Evolutionary conservation across 2,797 vertebrate species (phyloP).

Genomic region (Microtus agrestis): DNA sequence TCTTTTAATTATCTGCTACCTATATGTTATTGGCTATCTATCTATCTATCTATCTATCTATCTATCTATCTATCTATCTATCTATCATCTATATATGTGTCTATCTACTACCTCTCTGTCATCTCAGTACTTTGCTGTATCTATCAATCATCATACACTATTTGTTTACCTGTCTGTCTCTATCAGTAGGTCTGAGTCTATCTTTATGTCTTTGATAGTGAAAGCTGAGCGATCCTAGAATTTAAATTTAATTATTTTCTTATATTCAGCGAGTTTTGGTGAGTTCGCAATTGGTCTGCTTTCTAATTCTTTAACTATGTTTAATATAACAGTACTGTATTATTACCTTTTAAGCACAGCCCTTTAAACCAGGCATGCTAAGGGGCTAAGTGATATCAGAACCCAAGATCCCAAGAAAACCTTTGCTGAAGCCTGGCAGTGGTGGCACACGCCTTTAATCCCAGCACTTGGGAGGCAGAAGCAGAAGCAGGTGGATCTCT

Average conservation of each 20-base stretch:
- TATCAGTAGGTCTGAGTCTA: not conserved
- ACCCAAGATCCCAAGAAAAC: not conserved
- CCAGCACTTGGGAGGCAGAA: too few relatives aligned
- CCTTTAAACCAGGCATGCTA: not conserved
- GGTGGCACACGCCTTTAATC: too few relatives aligned
- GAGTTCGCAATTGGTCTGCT: conserved; percentile 3
- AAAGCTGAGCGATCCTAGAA: conserved; percentile 25
- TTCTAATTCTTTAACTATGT: not conserved
- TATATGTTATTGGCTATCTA: not conserved
- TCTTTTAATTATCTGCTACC: not conserved
- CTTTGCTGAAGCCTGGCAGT: not conserved
- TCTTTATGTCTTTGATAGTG: not conserved
- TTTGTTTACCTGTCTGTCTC: not conserved
- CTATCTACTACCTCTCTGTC: too few relatives aligned
- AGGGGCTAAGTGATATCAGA: not conserved
- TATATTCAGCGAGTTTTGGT: conserved; percentile 17
- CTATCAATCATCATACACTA: too few relatives aligned
- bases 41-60: too few relatives aligned
- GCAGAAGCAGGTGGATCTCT: too few relatives aligned
- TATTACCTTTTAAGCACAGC: not conserved
- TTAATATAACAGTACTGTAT: not conserved
- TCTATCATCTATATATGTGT: not conserved
- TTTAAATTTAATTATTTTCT: not conserved
- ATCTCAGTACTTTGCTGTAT: too few relatives aligned
- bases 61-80: too few relatives aligned